Evolutionary conservation across 2,797 vertebrate genomes (phyloP).

Genomic region (Myotis daubentonii): DNA sequence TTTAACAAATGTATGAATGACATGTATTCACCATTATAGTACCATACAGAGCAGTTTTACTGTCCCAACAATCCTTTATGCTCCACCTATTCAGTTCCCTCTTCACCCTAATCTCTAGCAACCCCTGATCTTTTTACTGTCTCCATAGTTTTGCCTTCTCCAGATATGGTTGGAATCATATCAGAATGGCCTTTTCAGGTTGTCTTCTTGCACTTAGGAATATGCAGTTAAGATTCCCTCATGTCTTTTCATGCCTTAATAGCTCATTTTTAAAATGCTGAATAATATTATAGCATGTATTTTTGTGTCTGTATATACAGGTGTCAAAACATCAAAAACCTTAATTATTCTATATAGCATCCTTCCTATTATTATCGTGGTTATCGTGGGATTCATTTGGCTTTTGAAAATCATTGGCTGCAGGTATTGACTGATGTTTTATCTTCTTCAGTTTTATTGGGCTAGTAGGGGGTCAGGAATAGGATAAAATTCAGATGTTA

Average conservation of each 20-base stretch:
- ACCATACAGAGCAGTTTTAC: neutral
- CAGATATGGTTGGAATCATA: neutral
- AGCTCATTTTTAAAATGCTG: neutral
- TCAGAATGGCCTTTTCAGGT: neutral
- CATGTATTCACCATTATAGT: neutral
- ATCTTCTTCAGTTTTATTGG: neutral
- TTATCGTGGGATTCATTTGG: constrained; percentile 38
- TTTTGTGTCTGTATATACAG: constrained; percentile 72
- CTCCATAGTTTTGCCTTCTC: neutral
- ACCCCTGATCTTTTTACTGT: neutral
- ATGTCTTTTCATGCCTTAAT: neutral
- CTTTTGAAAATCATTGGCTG: constrained; percentile 37
- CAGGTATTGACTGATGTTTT: constrained; percentile 71
- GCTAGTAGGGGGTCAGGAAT: neutral
- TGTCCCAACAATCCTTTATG: neutral
- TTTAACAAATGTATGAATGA: neutral
- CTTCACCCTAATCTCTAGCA: neutral
- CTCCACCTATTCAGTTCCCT: neutral
- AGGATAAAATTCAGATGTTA: neutral
- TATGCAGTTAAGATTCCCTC: neutral
- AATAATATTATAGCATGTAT: neutral
- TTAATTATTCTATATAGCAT: rapidly evolving
- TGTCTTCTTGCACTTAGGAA: neutral
- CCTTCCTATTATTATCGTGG: neutral
- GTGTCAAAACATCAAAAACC: rapidly evolving